These are phyloP conservation scores for Drosophila mauritiana DNA, from an alignment of 1,140 invertebrate species.

Conservation along the genomic window DNA sequence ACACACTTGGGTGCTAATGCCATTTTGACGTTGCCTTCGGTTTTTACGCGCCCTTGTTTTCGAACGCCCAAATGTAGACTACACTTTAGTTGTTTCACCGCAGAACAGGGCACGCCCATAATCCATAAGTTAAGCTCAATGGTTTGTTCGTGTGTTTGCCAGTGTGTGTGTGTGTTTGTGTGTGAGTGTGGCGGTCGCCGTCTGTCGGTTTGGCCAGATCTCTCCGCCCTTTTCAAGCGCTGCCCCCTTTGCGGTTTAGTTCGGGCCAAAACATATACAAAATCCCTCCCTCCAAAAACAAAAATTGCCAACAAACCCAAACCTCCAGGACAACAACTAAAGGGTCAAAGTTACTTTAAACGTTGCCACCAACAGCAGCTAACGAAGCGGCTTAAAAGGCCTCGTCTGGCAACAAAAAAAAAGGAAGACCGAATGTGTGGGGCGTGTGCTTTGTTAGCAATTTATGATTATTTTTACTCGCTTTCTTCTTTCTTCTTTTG, in stretches of 20 bases:
- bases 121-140: conserved; percentile 72
- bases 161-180: conserved; percentile 18
- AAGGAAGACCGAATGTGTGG: background rate
- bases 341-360: conserved; percentile 75
- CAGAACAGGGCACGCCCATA: conserved; percentile 66
- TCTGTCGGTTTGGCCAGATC: conserved; percentile 36
- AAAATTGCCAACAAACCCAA: conserved; percentile 58
- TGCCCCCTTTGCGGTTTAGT: conserved; percentile 37
- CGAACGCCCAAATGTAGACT: conserved; percentile 66
- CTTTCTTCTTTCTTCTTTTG: conserved; percentile 20
- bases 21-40: conserved; percentile 46
- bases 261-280: conserved; percentile 48
- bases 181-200: conserved; percentile 42
- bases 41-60: conserved; percentile 32
- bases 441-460: conserved; percentile 68
- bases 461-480: conserved; percentile 76
- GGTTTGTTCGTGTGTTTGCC: conserved; percentile 35
- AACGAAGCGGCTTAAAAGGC: conserved; percentile 25
- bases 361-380: conserved; percentile 30
- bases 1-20: conserved; percentile 45
- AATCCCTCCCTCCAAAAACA: conserved; percentile 21
- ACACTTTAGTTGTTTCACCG: conserved; percentile 53
- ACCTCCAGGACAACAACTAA: conserved; percentile 37
- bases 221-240: background rate
- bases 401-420: conserved; percentile 7